Base-by-base conservation (phyloP, 2,113 vertebrate genomes). In the Acanthochromis polyacanthus region DNA sequence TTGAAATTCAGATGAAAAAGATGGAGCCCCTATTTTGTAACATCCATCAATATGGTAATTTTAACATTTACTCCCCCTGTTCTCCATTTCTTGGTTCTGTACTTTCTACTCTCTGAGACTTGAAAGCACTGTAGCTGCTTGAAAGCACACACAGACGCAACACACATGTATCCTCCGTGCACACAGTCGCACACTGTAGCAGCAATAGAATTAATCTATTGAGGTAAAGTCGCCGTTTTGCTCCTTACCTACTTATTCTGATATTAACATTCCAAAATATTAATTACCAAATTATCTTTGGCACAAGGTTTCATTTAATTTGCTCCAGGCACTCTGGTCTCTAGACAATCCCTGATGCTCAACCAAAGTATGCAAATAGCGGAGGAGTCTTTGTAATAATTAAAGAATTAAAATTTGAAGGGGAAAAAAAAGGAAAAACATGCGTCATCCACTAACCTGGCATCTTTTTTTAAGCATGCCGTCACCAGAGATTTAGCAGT, bases 21-120 rank as follows among this genome's bases (percentile, higher is more conserved):
- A 92, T 89, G 90, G 90, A 91, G 85, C 76, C 81, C 88, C 80
- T 91, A 90, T 92, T 94, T 92, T 91, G 88, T 92, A 93, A 92
- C 92, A 94, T 92, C 91, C 89, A 92, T 93, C 96, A 95, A 96
- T 96, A 97, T 96, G 95, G 77, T 96, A 96, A 96, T 97, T 96
- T 97, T 96, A 96, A 95, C 95, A 96, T 97, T 97, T 97, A 92
- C 86, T 89, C 93, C 93, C 78, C 85, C 89, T 96, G 94, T 94
- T 95, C 94, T 95, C 77, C 75, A 73, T 88, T 91, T 92, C 78
- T 88, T 94, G 91, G 62, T 0, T 89, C 87, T 91, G 88, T 89
- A 85, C 89, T 88, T 90, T 85, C 77, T 63, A 55, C 92, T 95
- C 93, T 92, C 80, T 14, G 91, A 90, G 84, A 84, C 90, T 88